Evolutionary conservation across 2,888 invertebrate species (phyloP).

Genomic region (Phyllotreta cruciferae): DNA sequence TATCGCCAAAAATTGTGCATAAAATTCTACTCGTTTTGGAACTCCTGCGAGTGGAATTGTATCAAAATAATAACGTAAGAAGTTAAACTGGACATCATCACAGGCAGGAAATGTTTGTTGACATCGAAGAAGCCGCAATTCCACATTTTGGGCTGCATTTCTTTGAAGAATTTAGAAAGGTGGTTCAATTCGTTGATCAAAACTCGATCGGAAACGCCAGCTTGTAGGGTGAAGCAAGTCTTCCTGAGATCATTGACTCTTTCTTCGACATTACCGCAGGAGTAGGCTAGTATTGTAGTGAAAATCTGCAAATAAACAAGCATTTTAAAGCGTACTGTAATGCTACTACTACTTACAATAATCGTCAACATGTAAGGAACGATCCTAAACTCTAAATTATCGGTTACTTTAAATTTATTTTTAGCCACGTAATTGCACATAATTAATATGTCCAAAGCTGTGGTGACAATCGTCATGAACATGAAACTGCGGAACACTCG

Average conservation of each 20-base stretch:
- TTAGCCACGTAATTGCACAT: too few species aligned
- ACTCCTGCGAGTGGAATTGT: not conserved
- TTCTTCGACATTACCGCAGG: constrained; percentile 9
- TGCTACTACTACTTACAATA: not conserved
- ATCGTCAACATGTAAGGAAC: too few species aligned
- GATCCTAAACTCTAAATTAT: too few species aligned
- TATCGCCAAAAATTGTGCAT: not conserved
- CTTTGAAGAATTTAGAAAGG: not conserved
- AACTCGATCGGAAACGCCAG: not conserved
- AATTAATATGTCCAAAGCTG: too few species aligned
- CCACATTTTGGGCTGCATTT: constrained; percentile 8
- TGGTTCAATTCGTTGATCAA: not conserved
- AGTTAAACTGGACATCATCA: constrained; percentile 1
- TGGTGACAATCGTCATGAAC: too few species aligned
- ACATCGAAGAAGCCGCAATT: not conserved
- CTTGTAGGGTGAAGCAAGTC: constrained; percentile 6
- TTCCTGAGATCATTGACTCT: not conserved
- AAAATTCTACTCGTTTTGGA: too few species aligned
- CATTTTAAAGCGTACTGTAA: not conserved
- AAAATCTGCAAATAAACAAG: constrained; percentile 12
- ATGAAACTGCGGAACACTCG: too few species aligned
- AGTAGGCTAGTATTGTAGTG: not conserved
- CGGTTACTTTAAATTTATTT: too few species aligned
- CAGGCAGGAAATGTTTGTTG: not conserved
- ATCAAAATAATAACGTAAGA: constrained; percentile 10